A percentile compares a stretch with the other conserved stretches of the same genome.
Conservation (phyloP, 2,888 invertebrate genomes). For the Caenorhabditis panamensis region DNA sequence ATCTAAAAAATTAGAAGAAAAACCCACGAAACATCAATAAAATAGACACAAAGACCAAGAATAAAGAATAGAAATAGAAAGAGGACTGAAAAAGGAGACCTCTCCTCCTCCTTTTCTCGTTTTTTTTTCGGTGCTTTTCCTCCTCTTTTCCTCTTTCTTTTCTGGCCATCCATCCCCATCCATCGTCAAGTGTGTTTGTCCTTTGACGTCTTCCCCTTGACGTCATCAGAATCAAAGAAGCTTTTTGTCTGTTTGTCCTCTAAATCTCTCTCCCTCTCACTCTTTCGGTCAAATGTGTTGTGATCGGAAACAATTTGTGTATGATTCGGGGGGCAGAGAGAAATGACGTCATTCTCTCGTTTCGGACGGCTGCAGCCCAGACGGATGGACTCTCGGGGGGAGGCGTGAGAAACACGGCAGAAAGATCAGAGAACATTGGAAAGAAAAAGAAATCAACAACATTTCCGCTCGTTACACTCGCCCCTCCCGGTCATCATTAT, state of each 20-base stretch:
- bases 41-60: neutral
- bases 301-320: slow-evolving; percentile 33
- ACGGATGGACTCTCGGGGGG: neutral
- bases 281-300: slow-evolving; percentile 17
- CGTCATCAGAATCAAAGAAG: neutral
- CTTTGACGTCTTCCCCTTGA: neutral
- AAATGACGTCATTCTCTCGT: slow-evolving; percentile 35
- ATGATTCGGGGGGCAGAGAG: slow-evolving; percentile 1
- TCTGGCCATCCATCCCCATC: slow-evolving; percentile 12
- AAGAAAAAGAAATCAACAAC: slow-evolving; percentile 57
- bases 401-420: slow-evolving; percentile 45
- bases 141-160: slow-evolving; percentile 20
- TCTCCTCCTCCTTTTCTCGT: neutral
- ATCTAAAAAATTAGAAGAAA: neutral
- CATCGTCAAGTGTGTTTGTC: slow-evolving; percentile 37
- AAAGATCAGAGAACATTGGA: slow-evolving; percentile 10
- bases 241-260: slow-evolving; percentile 14
- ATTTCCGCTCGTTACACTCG: slow-evolving; percentile 7
- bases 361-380: neutral
- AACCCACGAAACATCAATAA: neutral
- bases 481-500: neutral
- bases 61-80: neutral
- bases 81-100: slow-evolving; percentile 51
- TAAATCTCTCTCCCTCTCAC: slow-evolving; percentile 36
- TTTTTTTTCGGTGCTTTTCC: slow-evolving; percentile 30